Evolutionary conservation across 2,113 vertebrate genomes (phyloP).

Genomic region (Ophthalmolycus amberensis): DNA sequence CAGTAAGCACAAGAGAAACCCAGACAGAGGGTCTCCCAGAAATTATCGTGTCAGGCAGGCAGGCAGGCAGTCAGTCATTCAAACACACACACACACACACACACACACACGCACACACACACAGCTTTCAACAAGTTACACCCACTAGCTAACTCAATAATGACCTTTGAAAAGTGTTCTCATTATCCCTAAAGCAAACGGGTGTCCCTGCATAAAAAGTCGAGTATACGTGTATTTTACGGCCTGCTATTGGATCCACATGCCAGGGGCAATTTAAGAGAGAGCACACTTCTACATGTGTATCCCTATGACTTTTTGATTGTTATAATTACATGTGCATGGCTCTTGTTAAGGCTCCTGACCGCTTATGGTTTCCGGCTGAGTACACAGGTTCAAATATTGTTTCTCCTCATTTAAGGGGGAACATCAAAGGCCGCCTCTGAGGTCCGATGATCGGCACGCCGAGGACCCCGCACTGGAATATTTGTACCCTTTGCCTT

Average conservation of each 20-base stretch:
- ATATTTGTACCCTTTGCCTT: constrained; percentile 51
- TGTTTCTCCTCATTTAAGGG: constrained; percentile 59
- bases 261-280: constrained; percentile 61
- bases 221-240: constrained; percentile 57
- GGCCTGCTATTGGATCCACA: constrained; percentile 58
- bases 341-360: constrained; percentile 68
- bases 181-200: constrained; percentile 43
- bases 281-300: constrained; percentile 53
- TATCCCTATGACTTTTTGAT: constrained; percentile 68
- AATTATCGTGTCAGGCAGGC: constrained; percentile 29
- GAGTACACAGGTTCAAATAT: constrained; percentile 70
- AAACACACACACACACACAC: constrained; percentile 11
- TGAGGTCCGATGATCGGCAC: constrained; percentile 60
- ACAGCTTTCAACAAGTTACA: constrained; percentile 19
- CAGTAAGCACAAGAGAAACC: constrained; percentile 12
- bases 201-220: constrained; percentile 40
- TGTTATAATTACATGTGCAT: constrained; percentile 71
- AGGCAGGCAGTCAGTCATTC: constrained; percentile 14
- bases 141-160: constrained; percentile 33
- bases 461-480: constrained; percentile 57
- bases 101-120: background rate
- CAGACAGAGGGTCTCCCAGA: constrained; percentile 41
- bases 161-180: constrained; percentile 24
- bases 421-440: constrained; percentile 53
- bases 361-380: constrained; percentile 74